Conservation (phyloP, 2,888 invertebrate species). For the Halocaridina rubra region DNA sequence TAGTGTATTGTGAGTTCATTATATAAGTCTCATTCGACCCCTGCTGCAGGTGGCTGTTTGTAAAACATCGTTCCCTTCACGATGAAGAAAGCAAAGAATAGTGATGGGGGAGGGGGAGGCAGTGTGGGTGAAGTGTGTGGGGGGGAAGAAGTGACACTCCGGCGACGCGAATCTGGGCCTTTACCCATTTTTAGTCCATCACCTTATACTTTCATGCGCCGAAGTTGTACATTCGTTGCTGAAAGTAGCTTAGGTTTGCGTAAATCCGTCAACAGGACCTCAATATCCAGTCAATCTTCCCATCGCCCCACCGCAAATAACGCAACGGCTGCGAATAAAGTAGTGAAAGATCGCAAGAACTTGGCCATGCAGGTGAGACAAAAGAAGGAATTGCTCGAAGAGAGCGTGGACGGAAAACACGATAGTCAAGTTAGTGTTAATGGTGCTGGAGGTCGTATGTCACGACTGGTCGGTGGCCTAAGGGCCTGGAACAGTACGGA, state of each 20-base stretch:
- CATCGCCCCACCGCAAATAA: neutral
- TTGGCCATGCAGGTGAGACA: conserved; percentile 54
- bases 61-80: neutral
- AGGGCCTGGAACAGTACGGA: conserved; percentile 63
- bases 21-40: too few relatives aligned
- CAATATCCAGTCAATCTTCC: neutral
- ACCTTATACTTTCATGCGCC: conserved; percentile 55
- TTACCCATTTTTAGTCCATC: conserved; percentile 3
- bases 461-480: conserved; percentile 56
- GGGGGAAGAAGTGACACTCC: conserved; percentile 31
- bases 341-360: conserved; percentile 55
- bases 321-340: conserved; percentile 33
- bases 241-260: conserved; percentile 53
- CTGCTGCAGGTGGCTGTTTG: too few relatives aligned
- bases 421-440: neutral
- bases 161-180: conserved; percentile 12
- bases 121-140: neutral
- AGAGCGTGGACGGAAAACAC: conserved; percentile 1
- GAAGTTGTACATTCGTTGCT: conserved; percentile 61
- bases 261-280: conserved; percentile 21
- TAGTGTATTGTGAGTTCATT: too few relatives aligned
- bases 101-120: neutral
- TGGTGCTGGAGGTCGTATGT: conserved; percentile 41
- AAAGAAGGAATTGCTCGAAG: conserved; percentile 47
- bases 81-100: conserved; percentile 41